Conservation (phyloP, 2,888 invertebrate species). For the Cryptus viduatorius region DNA sequence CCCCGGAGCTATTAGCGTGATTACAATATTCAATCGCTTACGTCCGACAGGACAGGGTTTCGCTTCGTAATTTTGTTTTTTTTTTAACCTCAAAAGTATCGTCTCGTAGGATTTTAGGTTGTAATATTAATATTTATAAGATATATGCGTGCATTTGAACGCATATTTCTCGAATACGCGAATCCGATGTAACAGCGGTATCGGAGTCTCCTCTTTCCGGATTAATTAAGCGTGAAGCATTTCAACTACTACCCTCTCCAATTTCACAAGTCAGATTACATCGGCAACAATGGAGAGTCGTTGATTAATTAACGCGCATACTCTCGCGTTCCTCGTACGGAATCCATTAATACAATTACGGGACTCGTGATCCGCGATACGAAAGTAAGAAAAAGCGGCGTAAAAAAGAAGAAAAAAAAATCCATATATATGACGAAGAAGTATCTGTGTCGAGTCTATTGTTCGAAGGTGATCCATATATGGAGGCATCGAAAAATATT, state of each 20-base stretch:
- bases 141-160: not conserved
- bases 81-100: not conserved
- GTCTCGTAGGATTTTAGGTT: not conserved
- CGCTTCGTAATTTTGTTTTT: not conserved
- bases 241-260: constrained; percentile 25
- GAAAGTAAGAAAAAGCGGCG: constrained; percentile 36
- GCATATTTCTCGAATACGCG: not conserved
- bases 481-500: not conserved
- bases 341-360: constrained; percentile 7
- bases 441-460: constrained; percentile 30
- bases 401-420: constrained; percentile 40
- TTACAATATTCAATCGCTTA: not conserved
- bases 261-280: constrained; percentile 27
- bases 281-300: constrained; percentile 50
- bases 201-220: constrained; percentile 10
- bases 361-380: constrained; percentile 31
- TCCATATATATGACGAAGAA: not conserved
- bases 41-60: not conserved
- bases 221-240: constrained; percentile 40
- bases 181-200: not conserved
- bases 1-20: not conserved
- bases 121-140: not conserved
- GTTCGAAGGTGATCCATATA: constrained; percentile 22
- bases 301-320: constrained; percentile 50
- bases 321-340: constrained; percentile 31